Conservation (phyloP, 2,797 vertebrate genomes). For the Columba guinea region DNA sequence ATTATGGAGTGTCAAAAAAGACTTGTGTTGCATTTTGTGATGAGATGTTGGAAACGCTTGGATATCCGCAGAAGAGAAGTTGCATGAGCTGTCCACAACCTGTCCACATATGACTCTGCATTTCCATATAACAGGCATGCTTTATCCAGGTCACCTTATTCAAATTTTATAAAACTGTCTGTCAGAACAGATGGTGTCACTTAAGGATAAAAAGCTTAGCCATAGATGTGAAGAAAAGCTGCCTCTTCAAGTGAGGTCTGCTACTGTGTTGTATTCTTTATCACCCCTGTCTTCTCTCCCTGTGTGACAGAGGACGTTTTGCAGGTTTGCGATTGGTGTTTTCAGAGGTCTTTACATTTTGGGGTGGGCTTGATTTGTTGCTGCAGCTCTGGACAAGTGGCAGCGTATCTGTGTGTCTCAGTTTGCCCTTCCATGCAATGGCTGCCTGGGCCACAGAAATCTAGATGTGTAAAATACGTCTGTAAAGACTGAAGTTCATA, state of each 20-base stretch:
- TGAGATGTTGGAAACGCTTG: fast-evolving
- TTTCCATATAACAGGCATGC: not conserved
- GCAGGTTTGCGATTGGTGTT: not conserved
- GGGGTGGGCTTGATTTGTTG: not conserved
- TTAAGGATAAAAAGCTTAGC: constrained; percentile 71
- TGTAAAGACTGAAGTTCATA: not conserved
- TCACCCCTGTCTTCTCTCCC: not conserved
- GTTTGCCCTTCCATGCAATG: not conserved
- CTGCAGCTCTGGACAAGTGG: not conserved
- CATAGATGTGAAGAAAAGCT: constrained; percentile 66
- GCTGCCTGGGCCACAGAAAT: not conserved
- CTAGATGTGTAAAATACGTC: not conserved
- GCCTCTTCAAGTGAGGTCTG: constrained; percentile 42
- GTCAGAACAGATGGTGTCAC: constrained; percentile 69
- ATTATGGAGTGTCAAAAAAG: not conserved
- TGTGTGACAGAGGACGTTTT: not conserved
- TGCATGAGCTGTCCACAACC: not conserved
- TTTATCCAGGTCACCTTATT: constrained; percentile 51
- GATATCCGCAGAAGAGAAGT: not conserved
- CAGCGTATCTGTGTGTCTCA: not conserved
- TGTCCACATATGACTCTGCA: fast-evolving
- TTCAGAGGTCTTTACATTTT: not conserved
- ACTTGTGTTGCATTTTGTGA: not conserved
- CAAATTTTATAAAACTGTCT: constrained; percentile 62
- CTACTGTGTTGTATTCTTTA: not conserved